phyloP scores from a whole-genome alignment of 2,797 vertebrate genomes.

The Acanthopagrus latus region DNA sequence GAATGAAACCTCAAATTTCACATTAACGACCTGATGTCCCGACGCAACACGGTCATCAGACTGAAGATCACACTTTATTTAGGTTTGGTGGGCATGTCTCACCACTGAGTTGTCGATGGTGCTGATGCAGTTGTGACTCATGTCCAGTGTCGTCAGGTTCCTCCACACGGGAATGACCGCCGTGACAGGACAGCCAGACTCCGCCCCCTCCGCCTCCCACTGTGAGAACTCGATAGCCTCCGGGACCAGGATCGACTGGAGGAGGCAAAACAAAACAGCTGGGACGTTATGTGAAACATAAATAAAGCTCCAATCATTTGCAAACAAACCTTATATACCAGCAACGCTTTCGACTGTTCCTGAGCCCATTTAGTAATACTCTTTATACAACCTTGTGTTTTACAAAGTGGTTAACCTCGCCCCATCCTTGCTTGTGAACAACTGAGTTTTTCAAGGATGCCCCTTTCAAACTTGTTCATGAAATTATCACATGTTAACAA shows the following conservation, averaged over 20 bases:
- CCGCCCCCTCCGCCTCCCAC: constrained; percentile 93
- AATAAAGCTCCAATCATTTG: no score
- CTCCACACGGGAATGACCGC: constrained; percentile 94
- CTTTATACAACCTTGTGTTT: no score
- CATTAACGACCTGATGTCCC: not conserved
- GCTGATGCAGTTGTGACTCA: constrained; percentile 94
- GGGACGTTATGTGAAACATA: no score
- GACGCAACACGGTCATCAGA: not conserved
- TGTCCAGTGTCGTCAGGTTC: constrained; percentile 94
- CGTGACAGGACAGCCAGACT: constrained; percentile 88
- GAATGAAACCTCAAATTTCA: no score
- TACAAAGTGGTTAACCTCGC: no score
- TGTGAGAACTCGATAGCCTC: constrained; percentile 95
- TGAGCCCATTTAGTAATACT: no score
- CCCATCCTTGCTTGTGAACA: no score
- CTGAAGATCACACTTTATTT: not conserved
- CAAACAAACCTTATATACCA: no score
- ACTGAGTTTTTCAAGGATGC: no score
- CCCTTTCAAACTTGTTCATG: no score
- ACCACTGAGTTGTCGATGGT: constrained; percentile 92
- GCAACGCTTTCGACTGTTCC: no score
- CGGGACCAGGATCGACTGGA: constrained; percentile 92
- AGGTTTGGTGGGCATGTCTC: constrained; percentile 22
- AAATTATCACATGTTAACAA: no score
- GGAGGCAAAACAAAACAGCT: not conserved